Evolutionary conservation across 1,140 invertebrate species (phyloP), one percentile per base, ranked within the genome.

Genomic region (Cotesia vestalis): DNA sequence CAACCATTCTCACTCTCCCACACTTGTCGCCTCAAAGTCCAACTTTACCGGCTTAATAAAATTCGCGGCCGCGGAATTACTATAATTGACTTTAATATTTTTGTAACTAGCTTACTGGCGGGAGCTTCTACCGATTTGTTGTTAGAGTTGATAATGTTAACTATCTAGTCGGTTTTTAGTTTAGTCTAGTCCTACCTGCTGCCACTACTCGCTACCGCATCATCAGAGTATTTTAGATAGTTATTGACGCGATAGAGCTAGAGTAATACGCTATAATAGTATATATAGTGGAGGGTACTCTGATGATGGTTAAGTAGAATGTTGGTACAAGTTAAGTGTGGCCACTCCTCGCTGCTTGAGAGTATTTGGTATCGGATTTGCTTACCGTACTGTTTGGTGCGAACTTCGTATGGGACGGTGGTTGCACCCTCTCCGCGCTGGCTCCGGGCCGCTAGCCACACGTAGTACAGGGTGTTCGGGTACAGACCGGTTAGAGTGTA

Each of bases 351-450:
- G 84, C 84, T 85, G 84, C 84, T 73, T 84, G 78, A 81, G 80
- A 68, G 57, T 70, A 66, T 76, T 80, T 69, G 73, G 70, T 64
- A 67, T 60, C 72, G 53, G 74, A 74, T 82, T 80, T 81, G 90
- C 95, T 95, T 95, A 99, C 97, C 95, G 90, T 96, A 98, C 91
- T 96, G 95, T 84, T 97, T 96, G 38, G 97, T 99, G 85, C 94
- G 91, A 60, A 97, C 95, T 69, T 95, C 94, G 77, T 97, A 94
- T 0, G 95, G 95, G n/a, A 96, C 94, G 4, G 96, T 98, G 34
- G 94, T 94, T 4, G 97, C 96, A 9, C 97, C 97, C 85, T 98
- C 96, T 3, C 97, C 97, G 46, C 94, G 89, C 74, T 94, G 92
- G 2, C 95, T 98, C 72, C 94, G 90, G 14, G 97, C 97, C 2